These are phyloP conservation scores for Lacerta bilineata DNA, from an alignment of 2,797 vertebrate genomes.

Conservation along the genomic window DNA sequence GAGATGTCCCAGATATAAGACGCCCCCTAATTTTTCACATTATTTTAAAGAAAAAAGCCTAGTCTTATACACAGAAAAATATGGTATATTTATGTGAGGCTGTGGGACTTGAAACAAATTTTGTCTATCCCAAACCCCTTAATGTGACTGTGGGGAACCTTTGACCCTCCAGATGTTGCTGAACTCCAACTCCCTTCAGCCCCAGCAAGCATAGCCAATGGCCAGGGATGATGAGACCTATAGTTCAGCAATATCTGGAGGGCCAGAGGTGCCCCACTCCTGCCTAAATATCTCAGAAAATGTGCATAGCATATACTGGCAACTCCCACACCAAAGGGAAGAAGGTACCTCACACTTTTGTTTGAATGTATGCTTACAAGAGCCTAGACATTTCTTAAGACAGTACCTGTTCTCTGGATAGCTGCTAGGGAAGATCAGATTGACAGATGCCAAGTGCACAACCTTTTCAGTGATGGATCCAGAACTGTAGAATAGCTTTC, in stretches of 20 bases:
- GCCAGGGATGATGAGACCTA: no score
- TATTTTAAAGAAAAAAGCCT: no score
- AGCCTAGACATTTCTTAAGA: not conserved
- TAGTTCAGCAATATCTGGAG: no score
- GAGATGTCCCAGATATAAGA: no score
- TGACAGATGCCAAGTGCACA: not conserved
- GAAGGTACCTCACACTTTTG: not conserved
- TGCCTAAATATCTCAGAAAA: not conserved
- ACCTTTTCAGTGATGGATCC: not conserved
- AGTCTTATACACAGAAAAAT: no score
- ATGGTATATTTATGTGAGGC: not conserved
- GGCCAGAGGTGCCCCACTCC: no score
- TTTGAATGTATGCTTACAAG: not conserved
- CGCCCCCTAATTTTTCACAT: no score
- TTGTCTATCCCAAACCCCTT: not conserved
- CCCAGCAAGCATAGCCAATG: no score
- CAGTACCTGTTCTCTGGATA: not conserved
- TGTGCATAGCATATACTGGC: not conserved
- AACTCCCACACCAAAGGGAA: not conserved
- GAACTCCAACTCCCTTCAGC: no score
- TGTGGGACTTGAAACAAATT: not conserved
- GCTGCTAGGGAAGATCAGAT: not conserved
- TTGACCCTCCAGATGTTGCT: no score
- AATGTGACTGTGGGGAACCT: no score
- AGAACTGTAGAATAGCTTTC: not conserved